Percentiles rank a stretch among this genome's conserved stretches.
Conservation (phyloP, 53 echinoderm and acorn worm species). For the Mesocentrotus franciscanus region DNA sequence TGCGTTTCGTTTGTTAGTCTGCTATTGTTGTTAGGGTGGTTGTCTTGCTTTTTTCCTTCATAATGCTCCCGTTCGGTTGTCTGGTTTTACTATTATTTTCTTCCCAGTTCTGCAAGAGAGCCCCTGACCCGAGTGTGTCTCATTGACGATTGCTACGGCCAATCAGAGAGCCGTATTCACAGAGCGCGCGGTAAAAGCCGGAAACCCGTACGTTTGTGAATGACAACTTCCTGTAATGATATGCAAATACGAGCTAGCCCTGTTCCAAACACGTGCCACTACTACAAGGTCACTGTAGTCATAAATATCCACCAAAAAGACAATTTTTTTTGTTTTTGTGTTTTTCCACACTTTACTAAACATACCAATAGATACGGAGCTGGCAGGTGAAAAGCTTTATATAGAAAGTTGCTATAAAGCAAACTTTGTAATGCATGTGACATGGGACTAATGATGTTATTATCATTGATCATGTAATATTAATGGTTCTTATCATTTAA, state of each 20-base stretch:
- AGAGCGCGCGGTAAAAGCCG: slow-evolving; percentile 55
- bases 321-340: background rate
- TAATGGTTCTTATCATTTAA: background rate
- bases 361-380: slow-evolving; percentile 29
- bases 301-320: slow-evolving; percentile 42
- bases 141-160: slow-evolving; percentile 52
- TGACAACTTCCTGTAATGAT: slow-evolving; percentile 56
- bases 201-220: slow-evolving; percentile 60
- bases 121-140: slow-evolving; percentile 58
- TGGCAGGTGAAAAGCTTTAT: slow-evolving; percentile 13
- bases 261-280: slow-evolving; percentile 28
- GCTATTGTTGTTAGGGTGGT: slow-evolving; percentile 60
- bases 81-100: slow-evolving; percentile 59
- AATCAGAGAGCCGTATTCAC: slow-evolving; percentile 46
- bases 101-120: slow-evolving; percentile 51
- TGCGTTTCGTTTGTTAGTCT: slow-evolving; percentile 65
- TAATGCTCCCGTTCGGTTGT: background rate
- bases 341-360: slow-evolving; percentile 37
- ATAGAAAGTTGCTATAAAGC: background rate
- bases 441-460: background rate
- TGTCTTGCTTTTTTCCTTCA: slow-evolving; percentile 47
- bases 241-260: slow-evolving; percentile 52
- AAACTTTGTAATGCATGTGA: background rate
- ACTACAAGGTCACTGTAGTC: slow-evolving; percentile 44
- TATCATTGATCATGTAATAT: background rate